These are phyloP conservation scores for Brachirus orientalis DNA, from an alignment of 2,113 vertebrate genomes.

Conservation along the genomic window DNA sequence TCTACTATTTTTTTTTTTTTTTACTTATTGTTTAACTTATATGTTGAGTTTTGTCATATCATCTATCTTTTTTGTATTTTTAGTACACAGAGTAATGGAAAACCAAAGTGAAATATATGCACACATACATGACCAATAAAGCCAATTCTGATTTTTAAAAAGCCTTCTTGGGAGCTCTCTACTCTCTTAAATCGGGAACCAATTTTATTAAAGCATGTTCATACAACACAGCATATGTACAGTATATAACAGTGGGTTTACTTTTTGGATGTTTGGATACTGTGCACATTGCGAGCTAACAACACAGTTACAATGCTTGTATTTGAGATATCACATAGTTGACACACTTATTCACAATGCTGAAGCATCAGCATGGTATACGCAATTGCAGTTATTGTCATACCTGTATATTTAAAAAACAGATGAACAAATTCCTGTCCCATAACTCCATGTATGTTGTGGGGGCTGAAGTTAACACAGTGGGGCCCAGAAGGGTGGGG, in stretches of 20 bases:
- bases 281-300: constrained; percentile 1
- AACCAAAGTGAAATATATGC: too few species aligned
- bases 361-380: too few species aligned
- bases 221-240: not conserved
- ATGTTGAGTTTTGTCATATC: too few species aligned
- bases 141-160: not conserved
- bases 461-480: constrained; percentile 31
- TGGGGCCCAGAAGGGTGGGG: constrained; percentile 60
- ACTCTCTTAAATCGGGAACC: not conserved
- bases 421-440: not conserved
- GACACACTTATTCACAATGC: not conserved
- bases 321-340: not conserved
- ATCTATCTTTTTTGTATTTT: too few species aligned
- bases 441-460: constrained; percentile 21
- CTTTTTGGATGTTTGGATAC: not conserved
- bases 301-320: too few species aligned
- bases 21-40: too few species aligned
- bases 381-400: not conserved
- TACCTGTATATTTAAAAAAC: not conserved
- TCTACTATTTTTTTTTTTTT: too few species aligned
- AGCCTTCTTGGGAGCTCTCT: not conserved
- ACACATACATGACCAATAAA: too few species aligned
- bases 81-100: too few species aligned
- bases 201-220: not conserved
- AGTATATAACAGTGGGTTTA: not conserved